These are phyloP conservation scores for Pachycephala philippinensis DNA, from an alignment of 2,113 vertebrate species.

Conservation along the genomic window DNA sequence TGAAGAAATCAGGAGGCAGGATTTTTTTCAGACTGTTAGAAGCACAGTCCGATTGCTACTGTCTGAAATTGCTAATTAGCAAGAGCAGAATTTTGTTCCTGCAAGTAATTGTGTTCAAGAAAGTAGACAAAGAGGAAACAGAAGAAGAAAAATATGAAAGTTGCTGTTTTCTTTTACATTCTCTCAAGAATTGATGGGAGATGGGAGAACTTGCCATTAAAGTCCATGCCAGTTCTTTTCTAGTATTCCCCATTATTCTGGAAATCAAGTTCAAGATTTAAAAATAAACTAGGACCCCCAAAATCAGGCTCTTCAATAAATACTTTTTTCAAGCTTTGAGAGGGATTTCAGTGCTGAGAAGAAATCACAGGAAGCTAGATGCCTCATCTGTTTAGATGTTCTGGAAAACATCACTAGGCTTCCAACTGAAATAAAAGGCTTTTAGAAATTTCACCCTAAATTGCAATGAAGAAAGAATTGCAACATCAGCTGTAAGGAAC, in stretches of 20 bases:
- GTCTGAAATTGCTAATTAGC: not conserved
- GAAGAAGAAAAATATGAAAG: not conserved
- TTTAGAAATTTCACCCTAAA: not conserved
- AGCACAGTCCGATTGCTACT: not conserved
- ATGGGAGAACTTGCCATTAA: not conserved
- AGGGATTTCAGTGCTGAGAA: not conserved
- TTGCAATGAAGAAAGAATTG: not conserved
- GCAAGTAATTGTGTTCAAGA: not conserved
- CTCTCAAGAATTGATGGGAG: not conserved
- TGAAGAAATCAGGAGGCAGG: not conserved
- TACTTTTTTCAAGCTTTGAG: not conserved
- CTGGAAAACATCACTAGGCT: not conserved
- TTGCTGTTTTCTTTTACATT: not conserved
- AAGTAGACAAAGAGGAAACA: not conserved
- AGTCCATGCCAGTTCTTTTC: not conserved
- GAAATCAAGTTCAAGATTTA: not conserved
- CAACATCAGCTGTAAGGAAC: not conserved
- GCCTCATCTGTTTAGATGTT: not conserved
- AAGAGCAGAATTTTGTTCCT: not conserved
- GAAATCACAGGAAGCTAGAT: not conserved
- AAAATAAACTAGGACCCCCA: not conserved
- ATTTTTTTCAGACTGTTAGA: not conserved
- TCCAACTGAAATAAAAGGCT: not conserved
- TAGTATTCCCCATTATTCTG: not conserved
- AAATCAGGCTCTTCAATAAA: not conserved